Evolutionary conservation across 2,888 invertebrate genomes (phyloP).

Genomic region (Urechis unicinctus): DNA sequence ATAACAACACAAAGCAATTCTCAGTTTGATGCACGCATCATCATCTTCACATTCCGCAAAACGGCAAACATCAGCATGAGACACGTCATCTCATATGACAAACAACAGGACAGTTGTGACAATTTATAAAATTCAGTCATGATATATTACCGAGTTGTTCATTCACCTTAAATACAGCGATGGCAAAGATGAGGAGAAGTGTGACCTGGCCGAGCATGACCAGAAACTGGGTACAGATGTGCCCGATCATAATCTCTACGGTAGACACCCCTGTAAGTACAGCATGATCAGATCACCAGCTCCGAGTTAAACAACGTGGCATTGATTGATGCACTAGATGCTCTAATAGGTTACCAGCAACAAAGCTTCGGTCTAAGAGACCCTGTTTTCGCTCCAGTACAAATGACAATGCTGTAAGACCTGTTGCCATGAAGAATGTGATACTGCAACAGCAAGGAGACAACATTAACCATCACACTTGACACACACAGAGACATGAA

Average conservation of each 20-base stretch:
- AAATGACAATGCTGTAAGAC: slow-evolving; percentile 75
- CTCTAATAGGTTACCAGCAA: slow-evolving; percentile 62
- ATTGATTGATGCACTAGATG: neutral
- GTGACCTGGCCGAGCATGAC: slow-evolving; percentile 92
- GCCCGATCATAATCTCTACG: slow-evolving; percentile 85
- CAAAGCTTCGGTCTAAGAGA: slow-evolving; percentile 84
- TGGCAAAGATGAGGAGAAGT: slow-evolving; percentile 75
- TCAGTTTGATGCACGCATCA: too few relatives aligned
- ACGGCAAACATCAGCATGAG: too few relatives aligned
- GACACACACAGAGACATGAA: too few relatives aligned
- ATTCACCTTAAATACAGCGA: slow-evolving; percentile 53
- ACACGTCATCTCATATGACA: too few relatives aligned
- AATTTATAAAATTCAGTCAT: neutral
- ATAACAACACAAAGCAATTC: slow-evolving; percentile 47
- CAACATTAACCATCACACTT: too few relatives aligned
- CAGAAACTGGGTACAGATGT: slow-evolving; percentile 88
- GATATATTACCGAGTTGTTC: neutral
- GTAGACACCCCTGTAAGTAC: slow-evolving; percentile 72
- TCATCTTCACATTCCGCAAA: too few relatives aligned
- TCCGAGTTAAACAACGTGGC: neutral
- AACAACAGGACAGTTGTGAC: too few relatives aligned
- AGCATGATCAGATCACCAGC: neutral
- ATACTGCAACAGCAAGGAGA: slow-evolving; percentile 60
- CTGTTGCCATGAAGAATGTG: slow-evolving; percentile 92
- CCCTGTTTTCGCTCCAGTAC: slow-evolving; percentile 53